Base-by-base conservation (phyloP, 2,797 vertebrate species). In the Corythornis leucogaster region DNA sequence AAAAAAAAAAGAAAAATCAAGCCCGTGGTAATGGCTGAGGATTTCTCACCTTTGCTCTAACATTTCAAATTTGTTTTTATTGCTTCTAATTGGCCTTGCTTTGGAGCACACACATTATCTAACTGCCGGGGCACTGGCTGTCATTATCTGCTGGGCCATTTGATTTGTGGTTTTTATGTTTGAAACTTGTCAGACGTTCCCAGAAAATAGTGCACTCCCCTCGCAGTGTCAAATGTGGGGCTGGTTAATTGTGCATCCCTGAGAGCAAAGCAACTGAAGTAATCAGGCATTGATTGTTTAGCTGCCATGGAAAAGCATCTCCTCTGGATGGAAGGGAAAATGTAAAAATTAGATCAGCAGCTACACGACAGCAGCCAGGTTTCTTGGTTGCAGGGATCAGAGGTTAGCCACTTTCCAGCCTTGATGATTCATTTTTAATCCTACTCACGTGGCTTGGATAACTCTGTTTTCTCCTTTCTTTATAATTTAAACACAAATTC, bases 61-160 rank as follows among this genome's bases (percentile, higher is more conserved):
- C 87, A 61, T 73, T 84, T 92, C 62, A 83, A 80, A 93, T 95
- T 94, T 95, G 85, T 77, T 95, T 93, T 94, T 82, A 89, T 95
- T 90, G 81, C 70, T 93, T 92, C 89, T 96, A 93, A 94, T 93
- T 96, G 93, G 85, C 93, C 90, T 93, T 85, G 69, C 85, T 94
- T 95, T 92, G 84, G 64, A 94, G 85, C 83, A 66, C 1, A 2
- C 46, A 82, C 88, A 85, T 91, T 85, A 90, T 54, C 86, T 85
- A 88, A 75, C 82, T 92, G 92, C 63, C 64, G 80, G 86, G 78
- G 70, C 76, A 54, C 74, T 64, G 83, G 35, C 67, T 93, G 69
- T 92, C 94, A 91, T 91, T 92, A 94, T 82, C 87, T 94, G 43
- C 80, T 71, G 62, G 85, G 76, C 80, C 35, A 28, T 92, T 93